These are phyloP conservation scores for Pterophyllum scalare DNA, from an alignment of 2,113 vertebrate species.

Conservation along the genomic window DNA sequence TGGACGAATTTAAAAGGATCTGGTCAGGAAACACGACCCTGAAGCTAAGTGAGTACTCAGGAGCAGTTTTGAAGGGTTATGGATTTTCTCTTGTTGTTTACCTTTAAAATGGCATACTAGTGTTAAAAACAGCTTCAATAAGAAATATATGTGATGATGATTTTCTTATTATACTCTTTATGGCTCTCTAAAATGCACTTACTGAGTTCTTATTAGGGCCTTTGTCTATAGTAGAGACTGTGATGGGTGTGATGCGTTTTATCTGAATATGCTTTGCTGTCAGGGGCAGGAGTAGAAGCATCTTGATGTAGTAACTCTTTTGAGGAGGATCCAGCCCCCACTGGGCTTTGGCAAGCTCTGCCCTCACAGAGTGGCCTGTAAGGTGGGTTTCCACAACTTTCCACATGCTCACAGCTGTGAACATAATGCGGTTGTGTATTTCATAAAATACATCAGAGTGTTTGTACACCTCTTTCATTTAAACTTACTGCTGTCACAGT, in stretches of 20 bases:
- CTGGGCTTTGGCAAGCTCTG: conserved; percentile 97
- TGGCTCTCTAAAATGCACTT: not conserved
- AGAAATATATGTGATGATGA: not conserved
- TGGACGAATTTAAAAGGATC: conserved; percentile 99
- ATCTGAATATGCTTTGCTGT: conserved; percentile 17
- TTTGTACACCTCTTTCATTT: not conserved
- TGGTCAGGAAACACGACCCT: conserved; percentile 99
- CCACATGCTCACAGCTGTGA: not conserved
- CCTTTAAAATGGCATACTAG: not conserved
- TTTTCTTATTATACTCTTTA: not conserved
- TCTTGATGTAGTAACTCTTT: conserved; percentile 95
- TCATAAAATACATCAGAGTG: accelerated
- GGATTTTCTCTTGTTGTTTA: not conserved
- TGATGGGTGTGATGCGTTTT: not conserved
- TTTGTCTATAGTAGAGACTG: not conserved
- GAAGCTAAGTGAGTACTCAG: conserved; percentile 91
- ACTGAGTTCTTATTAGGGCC: not conserved
- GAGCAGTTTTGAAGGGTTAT: not conserved
- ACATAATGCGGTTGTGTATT: not conserved
- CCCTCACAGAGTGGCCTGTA: conserved; percentile 97
- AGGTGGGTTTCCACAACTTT: conserved; percentile 80
- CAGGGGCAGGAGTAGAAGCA: conserved; percentile 98
- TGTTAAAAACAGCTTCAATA: not conserved
- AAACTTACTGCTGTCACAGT: not conserved
- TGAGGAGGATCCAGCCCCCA: conserved; percentile 96